Conservation (phyloP, 2,113 vertebrate genomes). For the Thamnophis sirtalis region DNA sequence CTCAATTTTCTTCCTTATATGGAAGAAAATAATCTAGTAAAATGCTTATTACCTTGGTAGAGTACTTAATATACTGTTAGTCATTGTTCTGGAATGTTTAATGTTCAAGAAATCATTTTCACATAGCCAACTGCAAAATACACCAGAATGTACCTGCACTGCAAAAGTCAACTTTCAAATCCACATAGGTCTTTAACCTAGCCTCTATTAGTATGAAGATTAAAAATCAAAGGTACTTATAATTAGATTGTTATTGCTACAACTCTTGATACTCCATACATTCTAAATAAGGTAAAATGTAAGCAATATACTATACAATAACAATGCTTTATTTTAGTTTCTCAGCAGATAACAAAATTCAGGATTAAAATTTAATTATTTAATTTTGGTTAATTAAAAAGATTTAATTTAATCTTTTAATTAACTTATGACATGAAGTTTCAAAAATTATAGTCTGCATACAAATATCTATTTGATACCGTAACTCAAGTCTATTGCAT, state of each 20-base stretch:
- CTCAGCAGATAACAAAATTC: neutral
- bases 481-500: neutral
- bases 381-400: neutral
- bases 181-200: neutral
- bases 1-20: neutral
- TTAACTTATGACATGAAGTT: neutral
- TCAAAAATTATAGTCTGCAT: neutral
- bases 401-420: neutral
- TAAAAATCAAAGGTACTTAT: neutral
- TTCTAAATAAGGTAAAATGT: neutral
- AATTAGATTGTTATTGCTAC: neutral
- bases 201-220: neutral
- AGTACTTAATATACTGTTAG: conserved; percentile 1
- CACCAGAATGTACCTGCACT: neutral
- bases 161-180: neutral
- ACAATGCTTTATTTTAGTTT: neutral
- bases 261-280: neutral
- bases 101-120: neutral
- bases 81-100: conserved; percentile 10
- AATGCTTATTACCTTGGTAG: neutral
- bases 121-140: neutral
- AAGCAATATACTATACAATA: neutral
- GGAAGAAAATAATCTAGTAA: neutral
- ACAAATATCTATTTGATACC: neutral
- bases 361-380: neutral